These are phyloP conservation scores for Lontra canadensis DNA, from an alignment of 2,113 vertebrate species.

Conservation along the genomic window DNA sequence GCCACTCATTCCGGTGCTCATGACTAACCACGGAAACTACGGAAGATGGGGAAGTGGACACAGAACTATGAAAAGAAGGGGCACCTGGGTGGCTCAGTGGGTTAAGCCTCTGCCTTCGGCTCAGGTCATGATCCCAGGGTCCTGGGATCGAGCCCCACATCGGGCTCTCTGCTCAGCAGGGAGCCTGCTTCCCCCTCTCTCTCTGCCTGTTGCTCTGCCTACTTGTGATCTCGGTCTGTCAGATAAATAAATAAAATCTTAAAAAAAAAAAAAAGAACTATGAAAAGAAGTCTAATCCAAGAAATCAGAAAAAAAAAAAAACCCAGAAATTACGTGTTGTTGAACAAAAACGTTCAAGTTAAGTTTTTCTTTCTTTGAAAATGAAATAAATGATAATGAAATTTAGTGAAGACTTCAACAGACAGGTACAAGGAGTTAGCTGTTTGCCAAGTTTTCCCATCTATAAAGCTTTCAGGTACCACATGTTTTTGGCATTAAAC, in stretches of 20 bases:
- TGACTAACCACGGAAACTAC: neutral
- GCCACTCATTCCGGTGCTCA: neutral
- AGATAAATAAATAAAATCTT: too few species aligned
- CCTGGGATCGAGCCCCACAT: too few species aligned
- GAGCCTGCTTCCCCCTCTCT: too few species aligned
- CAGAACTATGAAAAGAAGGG: neutral
- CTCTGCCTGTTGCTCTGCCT: too few species aligned
- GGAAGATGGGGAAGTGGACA: neutral
- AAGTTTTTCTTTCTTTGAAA: slow-evolving; percentile 10
- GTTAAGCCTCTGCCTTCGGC: too few species aligned
- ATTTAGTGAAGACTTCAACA: neutral
- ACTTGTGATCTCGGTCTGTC: too few species aligned
- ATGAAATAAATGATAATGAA: neutral
- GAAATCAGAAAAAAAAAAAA: neutral
- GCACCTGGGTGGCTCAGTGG: too few species aligned
- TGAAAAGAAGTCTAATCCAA: neutral
- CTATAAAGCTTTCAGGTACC: neutral
- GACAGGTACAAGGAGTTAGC: neutral
- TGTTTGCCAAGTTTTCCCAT: neutral
- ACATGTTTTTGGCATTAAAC: neutral
- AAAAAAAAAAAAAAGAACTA: too few species aligned
- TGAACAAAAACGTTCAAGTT: neutral
- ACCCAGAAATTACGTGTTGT: neutral
- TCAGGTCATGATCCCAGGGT: too few species aligned
- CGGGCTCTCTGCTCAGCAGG: too few species aligned